Base-by-base conservation (phyloP, 2,888 invertebrate species). In the Drosophila atroscutellata region DNA sequence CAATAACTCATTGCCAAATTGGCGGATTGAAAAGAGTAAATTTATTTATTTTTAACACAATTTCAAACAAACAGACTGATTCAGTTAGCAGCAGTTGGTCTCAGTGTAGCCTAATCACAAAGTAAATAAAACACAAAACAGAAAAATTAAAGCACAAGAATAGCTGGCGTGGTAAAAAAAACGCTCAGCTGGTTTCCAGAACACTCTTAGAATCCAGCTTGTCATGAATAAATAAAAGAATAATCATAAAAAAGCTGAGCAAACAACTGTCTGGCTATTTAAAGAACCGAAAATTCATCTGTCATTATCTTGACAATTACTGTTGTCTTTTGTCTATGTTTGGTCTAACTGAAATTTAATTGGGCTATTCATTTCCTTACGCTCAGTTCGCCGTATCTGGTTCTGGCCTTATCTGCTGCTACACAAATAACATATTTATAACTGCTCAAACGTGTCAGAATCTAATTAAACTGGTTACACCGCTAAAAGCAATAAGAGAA, bases 11-110 rank as follows among this genome's bases (percentile, higher is more conserved):
- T 49, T 66, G 49, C 39, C 26, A 30, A 66, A 60, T 26, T 57
- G 55, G 11, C 26, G 18, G 6, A 54, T 32, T 45, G 18, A 42
- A 45, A 45, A 58, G 45, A 26, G 56, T 63, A 72, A 55, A 72
- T 72, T 57, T 36, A 30, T 15, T 1, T 20, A 11, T 13, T 34
- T 24, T 45, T 45, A 15, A 37, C 9, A 52, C 24, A 66, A 20
- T 37, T 20, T n/a, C n/a, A 36, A n/a, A 62, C 18, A 49, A 59
- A 51, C 36, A 54, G n/a, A 7, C 24, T 9, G 24, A 20, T 32
- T 63, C 45, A 72, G 39, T 56, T 47, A 20, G 36, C 34, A 56
- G 61, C 60, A 78, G 62, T 37, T 72, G 50, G 42, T 36, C 45
- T 37, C 26, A 26, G 8, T 32, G 11, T n/a, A n/a, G 7, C 15